These are phyloP conservation scores for Artibeus jamaicensis DNA, from an alignment of 2,797 vertebrate genomes.

Conservation along the genomic window DNA sequence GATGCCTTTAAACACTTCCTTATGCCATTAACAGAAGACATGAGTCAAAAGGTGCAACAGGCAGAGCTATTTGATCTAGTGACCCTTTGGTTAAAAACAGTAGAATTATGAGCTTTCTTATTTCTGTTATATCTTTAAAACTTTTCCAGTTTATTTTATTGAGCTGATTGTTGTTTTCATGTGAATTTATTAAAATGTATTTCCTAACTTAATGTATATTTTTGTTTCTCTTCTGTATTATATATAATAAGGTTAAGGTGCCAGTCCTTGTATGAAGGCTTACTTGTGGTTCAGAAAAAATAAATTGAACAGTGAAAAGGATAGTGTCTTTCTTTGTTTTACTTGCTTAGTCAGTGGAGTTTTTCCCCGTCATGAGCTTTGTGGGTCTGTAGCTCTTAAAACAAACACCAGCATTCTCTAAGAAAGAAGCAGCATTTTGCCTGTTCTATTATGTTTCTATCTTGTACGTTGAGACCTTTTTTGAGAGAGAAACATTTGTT, in stretches of 20 bases:
- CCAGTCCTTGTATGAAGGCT: conserved; percentile 51
- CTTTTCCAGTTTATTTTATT: conserved; percentile 43
- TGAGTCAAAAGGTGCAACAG: conserved; percentile 18
- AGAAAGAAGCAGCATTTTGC: conserved; percentile 48
- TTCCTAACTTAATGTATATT: conserved; percentile 36
- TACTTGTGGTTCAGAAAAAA: conserved; percentile 57
- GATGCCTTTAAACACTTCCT: conserved; percentile 45
- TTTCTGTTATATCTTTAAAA: not conserved
- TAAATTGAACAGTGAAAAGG: conserved; percentile 30
- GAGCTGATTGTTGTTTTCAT: conserved; percentile 12
- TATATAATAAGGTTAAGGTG: not conserved
- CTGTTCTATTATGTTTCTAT: conserved; percentile 47
- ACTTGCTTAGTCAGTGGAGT: conserved; percentile 16
- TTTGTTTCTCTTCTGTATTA: conserved; percentile 44
- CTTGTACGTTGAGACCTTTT: conserved; percentile 42
- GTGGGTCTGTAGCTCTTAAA: conserved; percentile 63
- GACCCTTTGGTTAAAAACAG: conserved; percentile 45
- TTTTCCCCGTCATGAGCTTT: conserved; percentile 29
- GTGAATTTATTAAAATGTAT: conserved; percentile 37
- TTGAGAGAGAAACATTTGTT: conserved; percentile 68
- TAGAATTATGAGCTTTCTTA: not conserved
- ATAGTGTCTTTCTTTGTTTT: not conserved
- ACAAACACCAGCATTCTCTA: conserved; percentile 30
- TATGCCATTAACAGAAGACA: conserved; percentile 43
- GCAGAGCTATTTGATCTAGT: conserved; percentile 18